These are phyloP conservation scores for Pipistrellus nathusii DNA, from an alignment of 2,797 vertebrate species.

Conservation along the genomic window DNA sequence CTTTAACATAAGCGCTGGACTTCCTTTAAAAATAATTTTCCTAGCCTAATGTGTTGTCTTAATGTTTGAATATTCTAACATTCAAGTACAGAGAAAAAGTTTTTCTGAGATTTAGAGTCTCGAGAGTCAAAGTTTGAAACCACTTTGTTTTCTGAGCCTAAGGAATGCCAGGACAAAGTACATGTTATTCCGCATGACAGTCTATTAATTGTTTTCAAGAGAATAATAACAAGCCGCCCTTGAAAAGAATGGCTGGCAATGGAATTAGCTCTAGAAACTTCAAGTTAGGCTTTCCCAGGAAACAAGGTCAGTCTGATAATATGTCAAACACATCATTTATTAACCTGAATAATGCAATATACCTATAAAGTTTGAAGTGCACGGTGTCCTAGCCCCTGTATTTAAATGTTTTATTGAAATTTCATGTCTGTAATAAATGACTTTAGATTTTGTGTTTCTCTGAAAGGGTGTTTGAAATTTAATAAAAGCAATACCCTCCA, in stretches of 20 bases:
- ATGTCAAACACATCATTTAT: conserved; percentile 76
- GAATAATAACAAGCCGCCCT: conserved; percentile 82
- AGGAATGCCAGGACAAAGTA: conserved; percentile 62
- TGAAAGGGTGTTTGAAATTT: conserved; percentile 52
- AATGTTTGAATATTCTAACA: conserved; percentile 50
- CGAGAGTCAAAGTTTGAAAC: conserved; percentile 27
- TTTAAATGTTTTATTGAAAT: conserved; percentile 63
- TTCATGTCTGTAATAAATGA: conserved; percentile 53
- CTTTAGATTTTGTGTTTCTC: conserved; percentile 48
- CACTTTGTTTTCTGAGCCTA: conserved; percentile 48
- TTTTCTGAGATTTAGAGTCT: not conserved
- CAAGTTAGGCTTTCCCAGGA: conserved; percentile 80
- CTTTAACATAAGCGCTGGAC: not conserved
- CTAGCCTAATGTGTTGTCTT: not conserved
- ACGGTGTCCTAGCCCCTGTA: not conserved
- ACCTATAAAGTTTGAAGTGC: conserved; percentile 65
- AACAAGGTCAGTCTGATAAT: conserved; percentile 83
- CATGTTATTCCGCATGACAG: conserved; percentile 72
- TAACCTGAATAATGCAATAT: conserved; percentile 80
- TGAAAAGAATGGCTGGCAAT: conserved; percentile 78
- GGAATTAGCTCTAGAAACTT: conserved; percentile 80
- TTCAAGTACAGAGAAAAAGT: not conserved
- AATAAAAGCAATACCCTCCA: not conserved
- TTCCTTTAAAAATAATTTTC: conserved; percentile 51
- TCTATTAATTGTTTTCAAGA: conserved; percentile 84